Percentiles rank a stretch among this genome's conserved stretches.
These are phyloP conservation scores for Rallus crepitans DNA, from an alignment of 2,797 vertebrate species.

Conservation along the genomic window DNA sequence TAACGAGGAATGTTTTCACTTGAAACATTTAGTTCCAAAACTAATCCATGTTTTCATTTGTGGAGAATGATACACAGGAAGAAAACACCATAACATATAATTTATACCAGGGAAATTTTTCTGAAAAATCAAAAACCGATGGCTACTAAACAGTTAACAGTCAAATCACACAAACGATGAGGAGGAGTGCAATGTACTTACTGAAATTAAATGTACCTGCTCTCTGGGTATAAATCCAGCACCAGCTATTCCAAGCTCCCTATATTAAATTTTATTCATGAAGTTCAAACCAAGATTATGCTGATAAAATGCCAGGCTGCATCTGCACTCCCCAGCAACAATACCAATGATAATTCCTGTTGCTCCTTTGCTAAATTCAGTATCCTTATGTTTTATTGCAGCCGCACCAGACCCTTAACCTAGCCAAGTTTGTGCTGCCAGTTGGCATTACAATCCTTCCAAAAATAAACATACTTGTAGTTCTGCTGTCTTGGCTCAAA, in stretches of 20 bases:
- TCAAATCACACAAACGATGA: background rate
- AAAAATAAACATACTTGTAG: slow-evolving; percentile 53
- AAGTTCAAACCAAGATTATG: slow-evolving; percentile 51
- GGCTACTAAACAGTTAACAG: slow-evolving; percentile 30
- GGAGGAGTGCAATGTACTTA: slow-evolving; percentile 40
- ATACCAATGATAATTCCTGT: slow-evolving; percentile 33
- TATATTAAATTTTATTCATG: slow-evolving; percentile 60
- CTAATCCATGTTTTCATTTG: background rate
- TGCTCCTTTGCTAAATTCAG: slow-evolving; percentile 52
- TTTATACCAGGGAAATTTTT: background rate
- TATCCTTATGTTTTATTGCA: slow-evolving; percentile 47
- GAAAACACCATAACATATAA: background rate
- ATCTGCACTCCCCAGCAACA: slow-evolving; percentile 48
- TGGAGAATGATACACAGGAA: background rate
- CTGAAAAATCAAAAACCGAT: background rate
- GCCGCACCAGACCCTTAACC: slow-evolving; percentile 23
- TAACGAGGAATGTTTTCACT: background rate
- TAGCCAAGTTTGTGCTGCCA: slow-evolving; percentile 45
- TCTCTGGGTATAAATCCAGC: slow-evolving; percentile 43
- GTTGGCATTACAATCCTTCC: slow-evolving; percentile 34
- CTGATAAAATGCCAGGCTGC: slow-evolving; percentile 65
- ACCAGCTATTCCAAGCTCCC: slow-evolving; percentile 25
- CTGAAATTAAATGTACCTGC: slow-evolving; percentile 63
- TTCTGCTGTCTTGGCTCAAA: slow-evolving; percentile 40
- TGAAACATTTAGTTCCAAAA: background rate